These are phyloP conservation scores for Petroica traversi DNA, from an alignment of 2,113 vertebrate genomes.

Conservation along the genomic window DNA sequence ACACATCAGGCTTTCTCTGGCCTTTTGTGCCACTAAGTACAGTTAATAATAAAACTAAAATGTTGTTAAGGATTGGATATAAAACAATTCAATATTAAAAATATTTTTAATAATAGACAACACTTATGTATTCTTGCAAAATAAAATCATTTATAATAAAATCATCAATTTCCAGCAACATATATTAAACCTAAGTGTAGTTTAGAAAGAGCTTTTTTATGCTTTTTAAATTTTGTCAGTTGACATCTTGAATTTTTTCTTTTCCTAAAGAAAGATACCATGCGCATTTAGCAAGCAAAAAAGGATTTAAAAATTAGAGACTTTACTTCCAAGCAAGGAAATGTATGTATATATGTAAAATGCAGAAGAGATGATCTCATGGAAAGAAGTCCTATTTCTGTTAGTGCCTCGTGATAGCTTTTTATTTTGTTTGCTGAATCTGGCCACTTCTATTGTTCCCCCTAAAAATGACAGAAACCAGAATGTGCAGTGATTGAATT, in stretches of 20 bases:
- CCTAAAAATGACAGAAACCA: neutral
- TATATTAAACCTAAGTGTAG: neutral
- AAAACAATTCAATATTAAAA: neutral
- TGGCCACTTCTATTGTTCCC: neutral
- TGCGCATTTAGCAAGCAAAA: neutral
- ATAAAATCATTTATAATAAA: neutral
- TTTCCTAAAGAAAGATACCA: neutral
- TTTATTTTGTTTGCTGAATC: neutral
- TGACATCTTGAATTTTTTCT: neutral
- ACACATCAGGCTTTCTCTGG: neutral
- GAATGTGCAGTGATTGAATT: neutral
- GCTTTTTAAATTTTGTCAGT: neutral
- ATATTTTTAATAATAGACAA: neutral
- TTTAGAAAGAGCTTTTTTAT: neutral
- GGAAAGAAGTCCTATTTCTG: neutral
- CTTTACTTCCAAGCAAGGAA: constrained; percentile 3
- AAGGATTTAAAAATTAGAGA: neutral
- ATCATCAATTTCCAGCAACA: neutral
- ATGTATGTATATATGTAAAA: neutral
- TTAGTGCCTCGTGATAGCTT: neutral
- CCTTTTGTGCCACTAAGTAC: neutral
- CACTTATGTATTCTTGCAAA: neutral
- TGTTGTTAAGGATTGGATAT: neutral
- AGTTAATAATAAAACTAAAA: neutral
- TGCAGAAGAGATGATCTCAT: neutral